phyloP scores from a whole-genome alignment of 92 coral and sea anemone species.

The Epizoanthus scotinus region DNA sequence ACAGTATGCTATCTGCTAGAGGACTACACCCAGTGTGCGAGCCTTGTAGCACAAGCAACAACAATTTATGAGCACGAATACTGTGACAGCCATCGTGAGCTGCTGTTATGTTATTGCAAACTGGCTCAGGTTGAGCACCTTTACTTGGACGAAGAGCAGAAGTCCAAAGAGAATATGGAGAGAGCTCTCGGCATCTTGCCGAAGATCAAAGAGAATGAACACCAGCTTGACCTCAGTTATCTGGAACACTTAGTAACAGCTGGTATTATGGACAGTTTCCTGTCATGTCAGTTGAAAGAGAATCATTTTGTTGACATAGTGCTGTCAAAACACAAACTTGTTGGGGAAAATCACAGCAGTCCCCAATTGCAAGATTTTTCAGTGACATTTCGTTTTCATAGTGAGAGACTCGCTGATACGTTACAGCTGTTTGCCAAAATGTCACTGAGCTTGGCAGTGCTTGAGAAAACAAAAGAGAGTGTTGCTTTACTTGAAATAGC shows the following conservation, averaged over 20 bases:
- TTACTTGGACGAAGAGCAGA: neutral
- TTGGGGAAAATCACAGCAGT: neutral
- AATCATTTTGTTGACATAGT: neutral
- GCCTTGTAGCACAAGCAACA: neutral
- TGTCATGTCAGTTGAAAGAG: neutral
- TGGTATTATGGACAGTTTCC: neutral
- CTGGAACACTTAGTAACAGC: neutral
- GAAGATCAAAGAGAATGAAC: neutral
- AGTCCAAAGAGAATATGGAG: neutral
- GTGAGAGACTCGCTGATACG: neutral
- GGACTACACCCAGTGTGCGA: slow-evolving; percentile 3
- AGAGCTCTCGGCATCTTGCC: neutral
- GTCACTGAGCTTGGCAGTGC: neutral
- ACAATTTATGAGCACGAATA: neutral
- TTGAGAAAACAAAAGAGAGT: neutral
- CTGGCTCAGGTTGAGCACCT: neutral
- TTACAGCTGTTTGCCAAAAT: slow-evolving; percentile 1
- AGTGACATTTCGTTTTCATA: neutral
- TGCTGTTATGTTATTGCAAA: slow-evolving; percentile 1
- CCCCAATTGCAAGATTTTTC: neutral
- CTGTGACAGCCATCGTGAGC: neutral
- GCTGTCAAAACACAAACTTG: neutral
- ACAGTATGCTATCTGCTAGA: neutral
- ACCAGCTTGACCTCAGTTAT: neutral
- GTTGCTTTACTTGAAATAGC: neutral